Evolutionary conservation across 2,888 invertebrate genomes (phyloP).

Genomic region (Xestoiulus laeticollis): DNA sequence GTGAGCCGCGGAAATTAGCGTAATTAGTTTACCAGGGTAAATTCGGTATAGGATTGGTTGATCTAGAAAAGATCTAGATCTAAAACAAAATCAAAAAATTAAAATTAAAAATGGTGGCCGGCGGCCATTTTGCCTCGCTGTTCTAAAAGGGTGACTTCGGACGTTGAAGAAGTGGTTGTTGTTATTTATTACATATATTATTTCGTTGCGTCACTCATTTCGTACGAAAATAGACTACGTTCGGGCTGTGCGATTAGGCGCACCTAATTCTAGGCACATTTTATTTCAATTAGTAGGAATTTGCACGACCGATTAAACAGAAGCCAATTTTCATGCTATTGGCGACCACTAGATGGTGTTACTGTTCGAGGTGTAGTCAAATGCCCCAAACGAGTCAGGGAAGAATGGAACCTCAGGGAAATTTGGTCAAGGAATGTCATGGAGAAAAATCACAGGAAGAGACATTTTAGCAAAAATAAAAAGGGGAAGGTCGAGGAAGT

Average conservation of each 20-base stretch:
- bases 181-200: neutral
- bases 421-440: too few relatives aligned
- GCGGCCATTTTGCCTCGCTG: neutral
- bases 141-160: neutral
- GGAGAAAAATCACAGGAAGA: too few relatives aligned
- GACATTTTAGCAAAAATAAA: too few relatives aligned
- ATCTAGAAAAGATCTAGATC: neutral
- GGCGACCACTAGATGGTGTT: too few relatives aligned
- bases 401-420: too few relatives aligned
- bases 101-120: neutral
- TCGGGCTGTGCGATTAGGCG: slow-evolving; percentile 19
- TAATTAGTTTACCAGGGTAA: neutral
- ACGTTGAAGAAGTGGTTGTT: neutral
- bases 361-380: too few relatives aligned
- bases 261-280: neutral
- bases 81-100: neutral
- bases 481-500: too few relatives aligned
- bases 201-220: neutral
- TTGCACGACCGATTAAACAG: neutral
- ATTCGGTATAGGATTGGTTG: neutral
- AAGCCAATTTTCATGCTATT: neutral
- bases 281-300: neutral
- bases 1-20: neutral
- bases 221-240: neutral
- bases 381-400: too few relatives aligned